Evolutionary conservation across 1,140 invertebrate species (phyloP), one percentile per base, ranked within the genome.

Genomic region (Luehdorfia chinensis): DNA sequence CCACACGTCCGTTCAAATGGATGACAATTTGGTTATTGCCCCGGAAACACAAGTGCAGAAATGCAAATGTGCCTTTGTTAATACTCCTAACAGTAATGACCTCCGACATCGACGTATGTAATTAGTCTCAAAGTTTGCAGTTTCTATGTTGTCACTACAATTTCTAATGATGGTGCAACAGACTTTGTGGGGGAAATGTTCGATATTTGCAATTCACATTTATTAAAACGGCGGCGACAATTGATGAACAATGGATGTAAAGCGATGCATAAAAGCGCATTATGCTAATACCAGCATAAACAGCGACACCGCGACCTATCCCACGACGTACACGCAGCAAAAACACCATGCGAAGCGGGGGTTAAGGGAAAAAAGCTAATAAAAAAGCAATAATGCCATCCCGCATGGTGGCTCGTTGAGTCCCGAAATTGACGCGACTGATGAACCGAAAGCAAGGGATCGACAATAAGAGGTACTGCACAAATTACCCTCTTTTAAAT

Each of bases 281-380:
- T 84, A 84, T 81, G 79, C 66, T 85, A 84, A 85, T 86, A 86
- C 83, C 83, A 86, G 79, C 83, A 84, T 84, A 74, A 77, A 71
- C 58, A 68, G 46, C 43, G n/a, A n/a, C n/a, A 58, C 61, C 75
- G 66, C 75, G 79, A 81, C 74, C 75, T 85, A 83, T 84, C 79
- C 79, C 75, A 84, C 77, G 79, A 55, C 65, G 60, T 67, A 66
- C 67, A 67, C 66, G 73, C 64, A 71, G 64, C 74, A 77, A 81
- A 83, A 83, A 84, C 81, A 55, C 59, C 54, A 43, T 72, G 74
- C 81, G 56, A 78, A 74, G 65, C 70, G 75, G 70, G 74, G 71
- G 71, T 75, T 68, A 43, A 25, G 14, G 50, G 62, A 59, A 80
- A 85, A 84, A 80, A 66, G 75, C 71, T 75, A 86, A 84, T 84